Base-by-base conservation (phyloP, 1,140 invertebrate genomes). In the Megalopta genalis region DNA sequence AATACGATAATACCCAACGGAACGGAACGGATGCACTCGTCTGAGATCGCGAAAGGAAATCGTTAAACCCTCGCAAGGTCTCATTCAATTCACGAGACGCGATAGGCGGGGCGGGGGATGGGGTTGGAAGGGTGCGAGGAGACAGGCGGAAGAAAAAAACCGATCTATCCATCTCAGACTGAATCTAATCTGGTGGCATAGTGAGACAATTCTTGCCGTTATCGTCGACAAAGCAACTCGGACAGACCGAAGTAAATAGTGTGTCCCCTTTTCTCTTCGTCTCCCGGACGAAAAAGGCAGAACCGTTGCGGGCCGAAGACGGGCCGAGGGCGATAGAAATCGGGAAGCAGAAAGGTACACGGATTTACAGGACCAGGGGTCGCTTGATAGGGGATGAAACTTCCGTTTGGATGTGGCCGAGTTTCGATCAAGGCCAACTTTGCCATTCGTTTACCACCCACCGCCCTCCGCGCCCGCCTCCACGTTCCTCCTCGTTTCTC, bases 351-450 rank as follows among this genome's bases (percentile, higher is more conserved):
- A 75, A 67, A 80, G 54, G 71, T 80, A 80, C 77, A 80, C 54
- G 42, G 77, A 80, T 80, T 83, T 83, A 71, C 49, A 80, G 78
- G 71, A 63, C 49, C 49, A 78, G 77, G 64, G 76, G 67, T 84
- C 62, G 82, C n/a, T 76, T 78, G 70, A 77, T 82, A 80, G 80
- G 65, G 80, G 80, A 82, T 82, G 71, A 82, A 82, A 57, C 67
- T 76, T 85, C 81, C 72, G 80, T 71, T 82, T 76, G 59, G 76
- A 82, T 85, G 80, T 77, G 71, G 81, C 71, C 64, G 76, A 74
- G 80, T 80, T 80, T 82, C 76, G 72, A 85, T 80, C 80, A 85
- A 82, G 80, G 76, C 75, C 83, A 76, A 82, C 80, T 77, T 85
- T 80, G 69, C 80, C 67, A 80, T 85, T 82, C 66, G 76, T 72